A percentile compares a stretch with the other conserved stretches of the same genome.
Conservation (phyloP, 2,888 invertebrate species). For the Isotomurus palustris region DNA sequence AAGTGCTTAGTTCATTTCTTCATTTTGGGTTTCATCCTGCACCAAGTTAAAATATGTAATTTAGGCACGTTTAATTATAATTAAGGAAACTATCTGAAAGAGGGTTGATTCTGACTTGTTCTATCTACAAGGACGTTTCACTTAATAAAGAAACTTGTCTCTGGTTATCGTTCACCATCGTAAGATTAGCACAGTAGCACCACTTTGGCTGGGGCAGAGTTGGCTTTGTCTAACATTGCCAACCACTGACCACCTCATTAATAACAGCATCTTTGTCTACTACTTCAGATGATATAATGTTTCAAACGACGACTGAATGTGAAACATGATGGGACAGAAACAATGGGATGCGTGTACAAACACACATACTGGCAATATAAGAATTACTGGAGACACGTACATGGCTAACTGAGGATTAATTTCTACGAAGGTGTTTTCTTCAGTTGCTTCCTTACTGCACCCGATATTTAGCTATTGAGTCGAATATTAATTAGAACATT, state of each 20-base stretch:
- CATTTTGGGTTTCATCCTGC: no score
- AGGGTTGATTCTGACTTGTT: neutral
- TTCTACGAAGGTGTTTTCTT: neutral
- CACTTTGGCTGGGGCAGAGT: no score
- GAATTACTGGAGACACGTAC: neutral
- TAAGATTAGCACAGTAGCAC: no score
- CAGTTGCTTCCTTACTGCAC: neutral
- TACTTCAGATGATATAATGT: neutral
- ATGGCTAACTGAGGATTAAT: neutral
- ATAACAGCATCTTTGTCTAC: neutral
- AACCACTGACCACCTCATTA: no score
- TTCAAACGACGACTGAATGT: neutral
- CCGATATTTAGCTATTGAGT: neutral
- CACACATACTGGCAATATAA: no score
- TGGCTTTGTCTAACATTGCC: no score
- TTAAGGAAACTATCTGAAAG: constrained; percentile 12
- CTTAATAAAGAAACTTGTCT: no score
- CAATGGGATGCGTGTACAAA: no score
- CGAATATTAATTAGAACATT: neutral
- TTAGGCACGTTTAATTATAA: constrained; percentile 7
- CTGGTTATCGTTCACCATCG: no score
- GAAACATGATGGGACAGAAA: neutral
- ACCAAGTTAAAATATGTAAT: no score
- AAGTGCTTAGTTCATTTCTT: no score
- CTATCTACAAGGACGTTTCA: constrained; percentile 4